These are phyloP conservation scores for Ophiodon elongatus DNA, from an alignment of 2,113 vertebrate genomes.

Conservation along the genomic window DNA sequence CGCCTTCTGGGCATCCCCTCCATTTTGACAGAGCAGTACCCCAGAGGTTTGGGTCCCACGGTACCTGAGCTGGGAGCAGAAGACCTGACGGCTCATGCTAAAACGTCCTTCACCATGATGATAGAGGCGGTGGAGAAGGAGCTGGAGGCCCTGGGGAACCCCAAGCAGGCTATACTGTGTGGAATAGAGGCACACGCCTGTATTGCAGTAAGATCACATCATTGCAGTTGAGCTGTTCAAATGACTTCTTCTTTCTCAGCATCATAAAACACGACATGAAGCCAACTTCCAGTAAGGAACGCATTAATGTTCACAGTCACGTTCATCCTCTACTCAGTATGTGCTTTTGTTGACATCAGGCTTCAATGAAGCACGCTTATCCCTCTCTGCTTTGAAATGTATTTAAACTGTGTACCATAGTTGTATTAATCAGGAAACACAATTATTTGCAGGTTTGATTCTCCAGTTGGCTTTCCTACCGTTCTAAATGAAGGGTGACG, in stretches of 20 bases:
- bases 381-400: neutral
- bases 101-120: conserved; percentile 92
- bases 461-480: too few species aligned
- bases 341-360: neutral
- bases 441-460: neutral
- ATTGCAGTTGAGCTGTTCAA: neutral
- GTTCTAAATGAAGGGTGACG: too few species aligned
- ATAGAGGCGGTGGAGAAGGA: conserved; percentile 82
- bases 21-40: conserved; percentile 92
- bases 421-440: neutral
- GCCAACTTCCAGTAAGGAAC: neutral
- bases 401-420: neutral
- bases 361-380: neutral
- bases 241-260: neutral
- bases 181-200: conserved; percentile 92
- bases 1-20: conserved; percentile 83
- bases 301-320: neutral
- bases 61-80: conserved; percentile 89
- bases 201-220: conserved; percentile 83
- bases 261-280: neutral
- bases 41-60: conserved; percentile 89
- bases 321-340: neutral
- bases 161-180: conserved; percentile 87
- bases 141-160: conserved; percentile 81
- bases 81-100: conserved; percentile 82